Evolutionary conservation across 2,888 invertebrate genomes (phyloP).

Genomic region (Rotaria macrura): DNA sequence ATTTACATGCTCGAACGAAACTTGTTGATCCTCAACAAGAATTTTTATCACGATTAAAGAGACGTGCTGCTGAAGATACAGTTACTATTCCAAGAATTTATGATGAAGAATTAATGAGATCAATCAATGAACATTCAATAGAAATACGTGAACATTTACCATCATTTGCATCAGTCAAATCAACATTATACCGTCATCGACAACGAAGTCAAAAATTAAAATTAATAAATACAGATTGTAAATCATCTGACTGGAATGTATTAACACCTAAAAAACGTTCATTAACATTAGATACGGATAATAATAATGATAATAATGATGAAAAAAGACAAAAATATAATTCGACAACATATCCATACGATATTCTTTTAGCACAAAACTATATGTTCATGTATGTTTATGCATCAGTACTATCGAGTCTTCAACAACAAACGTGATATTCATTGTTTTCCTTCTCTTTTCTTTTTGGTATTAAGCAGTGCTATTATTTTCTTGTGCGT

Average conservation of each 20-base stretch:
- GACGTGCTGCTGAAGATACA: slow-evolving; percentile 17
- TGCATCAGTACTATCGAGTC: neutral
- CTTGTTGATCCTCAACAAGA: slow-evolving; percentile 15
- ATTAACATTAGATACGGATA: neutral
- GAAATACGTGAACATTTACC: slow-evolving; percentile 2
- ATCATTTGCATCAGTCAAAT: slow-evolving; percentile 1
- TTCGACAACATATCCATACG: neutral
- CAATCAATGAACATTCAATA: neutral
- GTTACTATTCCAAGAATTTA: neutral
- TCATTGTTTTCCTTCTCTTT: neutral
- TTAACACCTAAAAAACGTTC: neutral
- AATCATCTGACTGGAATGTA: neutral
- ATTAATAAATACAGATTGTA: neutral
- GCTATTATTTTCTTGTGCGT: neutral
- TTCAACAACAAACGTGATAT: neutral
- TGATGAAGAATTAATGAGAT: neutral
- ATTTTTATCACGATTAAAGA: slow-evolving; percentile 6
- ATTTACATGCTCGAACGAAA: slow-evolving; percentile 7
- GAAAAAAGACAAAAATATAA: neutral
- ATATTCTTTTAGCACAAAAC: neutral
- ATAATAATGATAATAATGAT: neutral
- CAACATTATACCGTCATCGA: slow-evolving; percentile 16
- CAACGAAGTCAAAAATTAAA: neutral
- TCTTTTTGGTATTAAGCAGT: neutral
- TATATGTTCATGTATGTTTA: neutral